Evolutionary conservation across 2,888 invertebrate genomes (phyloP), one percentile per base, ranked within the genome.

Genomic region (Hemistola chrysoprasaria): DNA sequence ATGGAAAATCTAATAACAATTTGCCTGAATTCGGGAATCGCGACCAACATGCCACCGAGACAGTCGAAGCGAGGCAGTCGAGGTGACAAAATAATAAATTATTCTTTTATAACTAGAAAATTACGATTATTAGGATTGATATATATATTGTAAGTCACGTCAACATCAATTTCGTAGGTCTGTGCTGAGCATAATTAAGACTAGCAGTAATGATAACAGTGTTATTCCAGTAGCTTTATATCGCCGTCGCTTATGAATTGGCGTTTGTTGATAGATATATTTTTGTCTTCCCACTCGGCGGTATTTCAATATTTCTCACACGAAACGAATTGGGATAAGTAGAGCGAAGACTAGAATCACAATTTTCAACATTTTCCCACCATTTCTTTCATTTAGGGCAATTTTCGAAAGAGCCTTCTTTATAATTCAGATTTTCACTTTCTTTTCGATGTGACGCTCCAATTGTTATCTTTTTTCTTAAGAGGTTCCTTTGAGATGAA

Each of bases 301-400:
- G 62, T 71, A 67, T 76, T 76, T 75, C 69, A 74, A 78, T 78
- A 78, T 75, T 73, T 74, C 75, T 67, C 70, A 70, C 71, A 66
- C 65, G 67, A 63, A 67, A 62, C 62, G 64, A 65, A 72, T 70
- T 66, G 63, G 53, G 57, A 65, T 65, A 65, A 71, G 63, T 62
- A 61, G 62, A 51, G 49, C 64, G 53, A 29, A 41, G 55, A 38
- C 55, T 47, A 49, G 65, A 69, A 70, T 75, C 61, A 62, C 67
- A 69, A 71, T 68, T 59, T 59, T 46, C 42, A 44, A 56, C 58
- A 58, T 61, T 62, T 62, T 43, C 47, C 45, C 44, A 21, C 48
- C 38, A 59, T 62, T 61, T 58, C 30, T 40, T 53, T 61, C 58
- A 53, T 64, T 62, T 64, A 43, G 38, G 52, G 57, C 50, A 62